These are phyloP conservation scores for Chymomyza procnemis DNA, from an alignment of 2,888 invertebrate species.

Conservation along the genomic window DNA sequence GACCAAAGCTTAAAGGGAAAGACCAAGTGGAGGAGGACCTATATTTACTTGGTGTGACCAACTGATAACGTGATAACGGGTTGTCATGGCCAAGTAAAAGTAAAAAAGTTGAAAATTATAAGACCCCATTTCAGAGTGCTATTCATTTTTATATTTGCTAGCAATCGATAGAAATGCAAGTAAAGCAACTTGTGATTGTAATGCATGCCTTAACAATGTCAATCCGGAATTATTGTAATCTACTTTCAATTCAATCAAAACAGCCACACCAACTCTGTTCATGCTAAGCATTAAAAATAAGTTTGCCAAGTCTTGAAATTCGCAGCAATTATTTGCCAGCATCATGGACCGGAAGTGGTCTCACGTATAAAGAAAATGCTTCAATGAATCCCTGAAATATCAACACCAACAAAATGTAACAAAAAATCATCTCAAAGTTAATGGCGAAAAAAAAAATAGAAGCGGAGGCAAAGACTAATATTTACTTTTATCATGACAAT, in stretches of 20 bases:
- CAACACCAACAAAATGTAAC: slow-evolving; percentile 44
- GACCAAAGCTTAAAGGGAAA: too few relatives aligned
- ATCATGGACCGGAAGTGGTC: slow-evolving; percentile 20
- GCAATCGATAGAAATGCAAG: background rate
- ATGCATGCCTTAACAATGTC: background rate
- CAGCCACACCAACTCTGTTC: background rate
- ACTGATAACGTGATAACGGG: too few relatives aligned
- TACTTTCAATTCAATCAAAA: slow-evolving; percentile 56
- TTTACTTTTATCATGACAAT: slow-evolving; percentile 71
- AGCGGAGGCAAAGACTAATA: slow-evolving; percentile 51
- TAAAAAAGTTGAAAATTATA: too few relatives aligned
- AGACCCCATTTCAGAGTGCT: too few relatives aligned
- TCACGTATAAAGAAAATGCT: background rate
- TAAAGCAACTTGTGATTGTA: background rate
- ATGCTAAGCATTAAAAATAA: slow-evolving; percentile 22
- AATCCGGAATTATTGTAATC: slow-evolving; percentile 50
- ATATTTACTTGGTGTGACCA: too few relatives aligned
- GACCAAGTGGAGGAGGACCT: too few relatives aligned
- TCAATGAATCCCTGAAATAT: background rate
- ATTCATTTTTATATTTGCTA: background rate
- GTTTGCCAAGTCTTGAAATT: slow-evolving; percentile 59
- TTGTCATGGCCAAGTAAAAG: too few relatives aligned
- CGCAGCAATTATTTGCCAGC: slow-evolving; percentile 58
- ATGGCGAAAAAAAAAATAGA: background rate
- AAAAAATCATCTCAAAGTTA: slow-evolving; percentile 36